phyloP scores from a whole-genome alignment of 2,888 invertebrate genomes.

The Drosophila quinaria region DNA sequence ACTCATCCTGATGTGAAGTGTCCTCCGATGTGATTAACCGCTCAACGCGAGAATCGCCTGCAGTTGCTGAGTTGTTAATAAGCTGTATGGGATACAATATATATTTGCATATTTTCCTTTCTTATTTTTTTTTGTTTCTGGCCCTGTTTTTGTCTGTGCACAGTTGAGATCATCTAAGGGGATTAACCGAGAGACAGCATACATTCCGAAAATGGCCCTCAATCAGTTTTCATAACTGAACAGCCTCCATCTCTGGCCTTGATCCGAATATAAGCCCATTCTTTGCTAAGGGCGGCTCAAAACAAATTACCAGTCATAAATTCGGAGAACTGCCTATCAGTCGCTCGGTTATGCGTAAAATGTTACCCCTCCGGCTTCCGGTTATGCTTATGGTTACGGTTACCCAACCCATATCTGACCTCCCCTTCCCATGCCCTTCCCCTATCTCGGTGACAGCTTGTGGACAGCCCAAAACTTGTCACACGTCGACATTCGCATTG shows the following conservation, averaged over 20 bases:
- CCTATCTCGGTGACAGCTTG: constrained; percentile 60
- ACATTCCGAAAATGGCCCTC: constrained; percentile 30
- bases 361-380: constrained; percentile 25
- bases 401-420: not conserved
- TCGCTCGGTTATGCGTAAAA: constrained; percentile 67
- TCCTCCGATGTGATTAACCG: not conserved
- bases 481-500: constrained; percentile 38
- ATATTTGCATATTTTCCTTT: constrained; percentile 20
- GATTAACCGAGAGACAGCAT: constrained; percentile 8
- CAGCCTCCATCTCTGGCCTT: constrained; percentile 25
- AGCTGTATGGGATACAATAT: constrained; percentile 23
- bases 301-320: constrained; percentile 78
- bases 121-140: not conserved
- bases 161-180: constrained; percentile 64
- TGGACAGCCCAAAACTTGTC: constrained; percentile 76
- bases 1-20: constrained; percentile 78
- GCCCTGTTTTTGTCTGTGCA: constrained; percentile 52
- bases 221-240: constrained; percentile 66
- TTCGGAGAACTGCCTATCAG: constrained; percentile 70
- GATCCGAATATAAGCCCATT: constrained; percentile 31
- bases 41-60: constrained; percentile 6
- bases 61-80: constrained; percentile 9
- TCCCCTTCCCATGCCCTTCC: not conserved
- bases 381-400: constrained; percentile 6
- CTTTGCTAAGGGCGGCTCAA: constrained; percentile 39